Evolutionary conservation across 2,113 vertebrate genomes (phyloP), one percentile per base, ranked within the genome.

Genomic region (Theropithecus gelada): DNA sequence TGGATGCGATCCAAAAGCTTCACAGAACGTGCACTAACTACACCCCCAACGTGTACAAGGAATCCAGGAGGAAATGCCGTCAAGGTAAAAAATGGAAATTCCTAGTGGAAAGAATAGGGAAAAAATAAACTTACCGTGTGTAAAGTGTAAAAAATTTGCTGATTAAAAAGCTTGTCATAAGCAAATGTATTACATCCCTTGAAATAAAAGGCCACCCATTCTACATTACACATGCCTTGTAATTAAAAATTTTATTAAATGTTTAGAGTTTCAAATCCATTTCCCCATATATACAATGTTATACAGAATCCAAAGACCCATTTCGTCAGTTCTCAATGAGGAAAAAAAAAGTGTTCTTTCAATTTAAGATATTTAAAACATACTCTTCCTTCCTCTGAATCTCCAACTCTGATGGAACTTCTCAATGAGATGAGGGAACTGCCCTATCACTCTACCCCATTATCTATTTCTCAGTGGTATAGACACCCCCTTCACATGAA

Each of bases 1-100:
- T 99, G 99, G 95, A 99, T 99, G 78, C 99, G 99, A 98, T 99
- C 99, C 98, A 99, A 98, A 10, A 99, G 99, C 98, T 99, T 99
- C 98, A 99, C 99, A 0, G 99, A 99, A 8, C 99, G 99, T 14
- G 99, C 99, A 72, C 99, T 99, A 98, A 99, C 99, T 75, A 99
- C 99, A 5, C 99, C 99, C 2, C 99, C 99, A 0, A 99, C 99
- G 0, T 99, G 99, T 43, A 99, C 97, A 8, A 99, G 99, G 97
- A 99, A 99, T 57, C 99, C 99, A 50, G 99, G 98, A 17, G 99
- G 99, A 88, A 99, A 99, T 48, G 99, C 98, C 25, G 99, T 99
- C 99, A 99, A 93, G 40, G 99, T 99, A 88, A 99, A 99, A 98
- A 99, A 99, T 2, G 99, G 99, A 97, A 99, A 99, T 98, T 99